phyloP scores from a whole-genome alignment of 1,140 invertebrate genomes.

The Camponotus vicinus region DNA sequence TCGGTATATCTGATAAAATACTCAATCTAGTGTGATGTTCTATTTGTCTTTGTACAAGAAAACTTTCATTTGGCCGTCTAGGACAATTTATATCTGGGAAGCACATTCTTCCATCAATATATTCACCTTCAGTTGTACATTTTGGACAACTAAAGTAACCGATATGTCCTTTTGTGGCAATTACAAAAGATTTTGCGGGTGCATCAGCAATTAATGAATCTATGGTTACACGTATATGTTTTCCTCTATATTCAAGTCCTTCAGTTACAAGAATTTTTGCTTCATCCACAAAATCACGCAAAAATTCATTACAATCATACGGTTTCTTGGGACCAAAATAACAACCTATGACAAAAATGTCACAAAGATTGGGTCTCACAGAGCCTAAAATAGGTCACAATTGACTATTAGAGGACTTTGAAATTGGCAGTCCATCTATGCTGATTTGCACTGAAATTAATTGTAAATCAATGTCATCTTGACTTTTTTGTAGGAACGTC shows the following conservation, averaged over 20 bases:
- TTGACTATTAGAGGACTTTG: constrained; percentile 26
- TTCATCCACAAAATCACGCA: too few relatives aligned
- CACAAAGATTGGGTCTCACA: not conserved
- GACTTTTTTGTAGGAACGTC: not conserved
- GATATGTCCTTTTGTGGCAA: too few relatives aligned
- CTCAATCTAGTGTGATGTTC: not conserved
- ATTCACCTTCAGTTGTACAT: constrained; percentile 1
- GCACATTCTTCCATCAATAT: not conserved
- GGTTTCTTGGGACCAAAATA: too few relatives aligned
- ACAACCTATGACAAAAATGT: too few relatives aligned
- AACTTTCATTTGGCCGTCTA: constrained; percentile 27
- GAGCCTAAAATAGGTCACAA: constrained; percentile 24
- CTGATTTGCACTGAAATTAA: constrained; percentile 1
- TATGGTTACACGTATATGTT: too few relatives aligned
- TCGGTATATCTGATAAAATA: constrained; percentile 11
- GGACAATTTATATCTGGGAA: not conserved
- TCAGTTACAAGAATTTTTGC: too few relatives aligned
- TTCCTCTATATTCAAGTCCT: too few relatives aligned
- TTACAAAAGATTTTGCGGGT: too few relatives aligned
- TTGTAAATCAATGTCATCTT: not conserved
- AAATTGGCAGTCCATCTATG: constrained; percentile 11
- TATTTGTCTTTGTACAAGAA: not conserved
- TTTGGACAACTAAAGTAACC: not conserved
- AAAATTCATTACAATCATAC: too few relatives aligned
- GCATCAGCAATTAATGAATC: too few relatives aligned